Conservation (phyloP, 2,888 invertebrate species). For the Podotricha telesiphe region DNA sequence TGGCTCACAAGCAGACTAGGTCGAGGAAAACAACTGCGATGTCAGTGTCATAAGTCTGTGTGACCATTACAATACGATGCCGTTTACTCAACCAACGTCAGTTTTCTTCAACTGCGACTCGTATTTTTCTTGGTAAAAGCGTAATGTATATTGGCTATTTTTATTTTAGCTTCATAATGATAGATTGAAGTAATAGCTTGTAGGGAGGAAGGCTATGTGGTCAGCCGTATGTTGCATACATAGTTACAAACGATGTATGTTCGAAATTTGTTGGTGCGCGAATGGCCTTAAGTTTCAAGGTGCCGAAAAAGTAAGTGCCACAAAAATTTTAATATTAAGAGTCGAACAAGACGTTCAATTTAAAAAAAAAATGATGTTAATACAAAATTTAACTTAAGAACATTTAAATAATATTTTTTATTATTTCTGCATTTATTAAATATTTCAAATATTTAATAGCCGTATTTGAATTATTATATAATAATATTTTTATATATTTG, state of each 20-base stretch:
- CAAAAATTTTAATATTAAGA: constrained; percentile 48
- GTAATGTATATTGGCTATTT: constrained; percentile 47
- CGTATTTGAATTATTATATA: background rate
- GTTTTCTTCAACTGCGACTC: constrained; percentile 43
- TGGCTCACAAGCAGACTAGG: constrained; percentile 81
- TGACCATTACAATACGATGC: constrained; percentile 52
- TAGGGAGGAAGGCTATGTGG: constrained; percentile 63
- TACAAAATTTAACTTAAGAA: background rate
- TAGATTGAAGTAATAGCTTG: constrained; percentile 43
- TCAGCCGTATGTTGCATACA: constrained; percentile 63
- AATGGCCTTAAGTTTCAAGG: constrained; percentile 62
- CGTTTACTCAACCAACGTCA: constrained; percentile 56
- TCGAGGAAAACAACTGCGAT: constrained; percentile 80
- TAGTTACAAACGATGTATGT: constrained; percentile 57
- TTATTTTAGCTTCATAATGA: constrained; percentile 30
- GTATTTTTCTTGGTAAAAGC: constrained; percentile 38
- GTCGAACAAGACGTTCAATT: constrained; percentile 21
- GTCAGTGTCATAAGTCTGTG: constrained; percentile 75
- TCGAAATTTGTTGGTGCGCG: constrained; percentile 62
- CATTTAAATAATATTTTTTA: background rate
- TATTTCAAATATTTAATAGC: background rate
- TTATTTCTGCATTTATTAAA: background rate
- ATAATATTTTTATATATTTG: background rate
- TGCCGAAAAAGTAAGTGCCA: constrained; percentile 54
- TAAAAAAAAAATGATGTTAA: background rate